Base-by-base conservation (phyloP, 2,113 vertebrate species). In the Phrynocephalus versicolor region DNA sequence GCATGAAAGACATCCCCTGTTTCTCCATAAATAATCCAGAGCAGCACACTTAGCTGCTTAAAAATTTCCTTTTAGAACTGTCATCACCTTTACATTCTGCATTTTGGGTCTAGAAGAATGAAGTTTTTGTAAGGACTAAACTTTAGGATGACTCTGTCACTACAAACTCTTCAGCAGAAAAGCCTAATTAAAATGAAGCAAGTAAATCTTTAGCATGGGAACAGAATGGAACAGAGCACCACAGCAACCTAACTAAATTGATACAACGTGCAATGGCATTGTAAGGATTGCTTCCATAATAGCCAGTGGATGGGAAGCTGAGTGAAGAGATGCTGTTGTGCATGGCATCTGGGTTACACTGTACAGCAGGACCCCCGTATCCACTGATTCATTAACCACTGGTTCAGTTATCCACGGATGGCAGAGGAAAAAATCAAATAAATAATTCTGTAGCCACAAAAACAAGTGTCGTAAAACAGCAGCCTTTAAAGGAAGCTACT, bases 21-120 rank as follows among this genome's bases (percentile, higher is more conserved):
- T 10, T 51, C 5, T 51, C 45, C 10, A 51, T 51, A 51, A 51
- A 51, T 51, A 51, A 51, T 37, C 82, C 73, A 69, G 62, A 73
- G 65, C 27, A 90, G n/a, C 64, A 89, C 84, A 18, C 69, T 51
- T 9, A 57, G 84, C 72, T 1, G 2, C 64, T 90, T 25, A 81
- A 84, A 82, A 84, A 41, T 27, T 65, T 45, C 62, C 0, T 1
- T 67, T 90, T 27, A 73, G 82, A 87, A 81, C 35, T 45, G 8
- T 19, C n/a, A 41, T 9, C 0, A 9, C 35, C 16, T 83, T 41
- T 18, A 0, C 27, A 78, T 65, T 30, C 51, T 3, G 55, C 1
- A 86, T 76, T 81, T 84, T 72, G 45, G 69, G 65, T 64, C 18
- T 45, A 39, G 18, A n/a, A n/a, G n/a, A n/a, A n/a, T n/a, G 2